Conservation (phyloP, 2,888 invertebrate species). For the Tricholauxania praeusta region DNA sequence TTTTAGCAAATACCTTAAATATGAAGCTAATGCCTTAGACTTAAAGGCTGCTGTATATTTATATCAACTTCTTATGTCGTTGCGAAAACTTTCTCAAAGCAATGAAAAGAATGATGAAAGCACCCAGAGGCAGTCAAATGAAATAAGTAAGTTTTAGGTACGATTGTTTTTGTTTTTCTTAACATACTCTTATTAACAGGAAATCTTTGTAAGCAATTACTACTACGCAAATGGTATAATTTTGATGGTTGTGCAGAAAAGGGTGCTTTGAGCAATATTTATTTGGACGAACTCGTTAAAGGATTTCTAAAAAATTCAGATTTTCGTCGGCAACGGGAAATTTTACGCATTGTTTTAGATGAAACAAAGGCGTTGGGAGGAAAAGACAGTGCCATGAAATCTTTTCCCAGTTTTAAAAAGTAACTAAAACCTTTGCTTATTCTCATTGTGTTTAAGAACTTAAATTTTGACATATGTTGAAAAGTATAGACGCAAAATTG, state of each 20-base stretch:
- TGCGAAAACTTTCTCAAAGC: constrained; percentile 52
- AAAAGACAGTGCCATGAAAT: constrained; percentile 72
- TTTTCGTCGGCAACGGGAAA: constrained; percentile 71
- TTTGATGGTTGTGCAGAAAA: constrained; percentile 74
- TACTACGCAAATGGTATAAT: constrained; percentile 78
- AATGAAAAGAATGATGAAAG: constrained; percentile 40
- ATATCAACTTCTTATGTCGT: constrained; percentile 55
- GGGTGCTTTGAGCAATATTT: constrained; percentile 75
- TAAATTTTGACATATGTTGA: no score
- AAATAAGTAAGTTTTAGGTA: constrained; percentile 56
- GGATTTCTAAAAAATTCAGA: constrained; percentile 74
- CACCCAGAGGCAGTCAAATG: constrained; percentile 48
- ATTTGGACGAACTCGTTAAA: constrained; percentile 75
- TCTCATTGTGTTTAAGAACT: not conserved
- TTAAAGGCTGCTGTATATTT: constrained; percentile 63
- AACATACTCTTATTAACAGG: constrained; percentile 52
- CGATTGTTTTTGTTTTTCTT: not conserved
- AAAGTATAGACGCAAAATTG: not conserved
- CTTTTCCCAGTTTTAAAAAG: constrained; percentile 76
- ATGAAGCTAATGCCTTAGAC: constrained; percentile 56
- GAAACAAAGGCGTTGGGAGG: constrained; percentile 72
- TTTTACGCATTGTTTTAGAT: constrained; percentile 71
- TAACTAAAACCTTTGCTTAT: constrained; percentile 42
- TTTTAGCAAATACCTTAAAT: constrained; percentile 55
- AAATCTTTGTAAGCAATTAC: constrained; percentile 70